Base-by-base conservation (phyloP, 37 sponge, comb jelly and placozoan species). In the Crambe crambe region DNA sequence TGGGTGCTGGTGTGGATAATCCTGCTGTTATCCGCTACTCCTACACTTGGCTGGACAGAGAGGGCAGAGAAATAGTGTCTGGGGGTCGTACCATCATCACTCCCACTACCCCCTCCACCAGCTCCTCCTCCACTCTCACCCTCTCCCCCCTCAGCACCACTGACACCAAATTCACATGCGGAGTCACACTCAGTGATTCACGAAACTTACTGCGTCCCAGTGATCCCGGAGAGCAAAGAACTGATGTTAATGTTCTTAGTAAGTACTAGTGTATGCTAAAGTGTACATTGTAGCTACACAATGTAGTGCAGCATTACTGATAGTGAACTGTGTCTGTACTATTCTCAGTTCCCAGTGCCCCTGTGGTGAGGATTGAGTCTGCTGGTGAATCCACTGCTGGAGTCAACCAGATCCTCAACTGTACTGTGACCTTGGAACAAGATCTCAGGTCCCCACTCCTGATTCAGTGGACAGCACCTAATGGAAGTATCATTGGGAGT, bases 331-430 rank as follows among this genome's bases (percentile, higher is more conserved):
- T 47, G 51, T 47, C 10, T 47, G 12, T 12, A 47, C 51, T 47
- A 47, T 47, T 6, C 6, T 12, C 6, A 15, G 6, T 15, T 15
- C 51, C 12, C 12, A 47, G 51, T 47, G 51, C 6, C 12, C 51
- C 51, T 47, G 51, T 47, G n/a, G n/a, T n/a, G n/a, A n/a, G n/a
- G n/a, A n/a, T n/a, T n/a, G n/a, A n/a, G n/a, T 1, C 37, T 2
- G 32, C 76, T 25, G 59, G 61, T 76, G 38, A 21, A 37, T 25
- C 61, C 23, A 40, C 37, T n/a, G 78, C 78, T 78, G 78, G 78
- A 42, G 43, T 42, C 27, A 65, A 0, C 18, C 64, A 69, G 60
- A 64, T 23, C 26, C 71, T 80, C 40, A 80, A 38, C 39, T 80
- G 80, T 69, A 51, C 31, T 56, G 80, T 68, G 15, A 22, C 70